These are phyloP conservation scores for Numida meleagris DNA, from an alignment of 2,113 vertebrate species.

Conservation along the genomic window DNA sequence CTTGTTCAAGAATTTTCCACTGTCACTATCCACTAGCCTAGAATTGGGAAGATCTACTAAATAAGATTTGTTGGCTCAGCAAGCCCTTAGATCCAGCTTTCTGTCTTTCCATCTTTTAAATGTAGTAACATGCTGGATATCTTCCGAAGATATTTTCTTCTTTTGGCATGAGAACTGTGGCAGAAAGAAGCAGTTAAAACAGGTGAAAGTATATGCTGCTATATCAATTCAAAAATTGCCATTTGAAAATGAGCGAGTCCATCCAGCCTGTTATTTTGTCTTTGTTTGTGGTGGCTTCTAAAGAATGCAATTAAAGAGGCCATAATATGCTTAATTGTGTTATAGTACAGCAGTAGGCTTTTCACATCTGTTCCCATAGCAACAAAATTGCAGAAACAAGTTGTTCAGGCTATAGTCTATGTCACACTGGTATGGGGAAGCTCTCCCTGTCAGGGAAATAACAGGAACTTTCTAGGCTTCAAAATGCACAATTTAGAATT, in stretches of 20 bases:
- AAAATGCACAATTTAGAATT: conserved; percentile 48
- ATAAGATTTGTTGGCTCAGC: not conserved
- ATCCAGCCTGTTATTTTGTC: not conserved
- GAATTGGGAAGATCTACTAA: not conserved
- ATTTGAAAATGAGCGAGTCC: not conserved
- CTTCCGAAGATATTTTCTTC: not conserved
- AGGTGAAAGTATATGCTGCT: not conserved
- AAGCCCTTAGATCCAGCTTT: not conserved
- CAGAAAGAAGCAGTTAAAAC: not conserved
- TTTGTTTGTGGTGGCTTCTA: not conserved
- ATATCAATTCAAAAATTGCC: not conserved
- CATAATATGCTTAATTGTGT: not conserved
- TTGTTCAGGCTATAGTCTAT: conserved; percentile 16
- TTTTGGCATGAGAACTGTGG: not conserved
- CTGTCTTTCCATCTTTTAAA: not conserved
- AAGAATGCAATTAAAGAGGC: conserved; percentile 31
- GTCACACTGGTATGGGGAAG: conserved; percentile 33
- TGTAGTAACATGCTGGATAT: not conserved
- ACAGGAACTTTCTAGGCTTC: conserved; percentile 32
- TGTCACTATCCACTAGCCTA: not conserved
- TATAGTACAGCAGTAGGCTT: conserved; percentile 18
- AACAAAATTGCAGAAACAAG: conserved; percentile 62
- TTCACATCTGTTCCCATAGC: conserved; percentile 58
- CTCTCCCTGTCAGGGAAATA: conserved; percentile 20
- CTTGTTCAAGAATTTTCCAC: not conserved